Evolutionary conservation across 2,797 vertebrate genomes (phyloP), one percentile per base, ranked within the genome.

Genomic region (Coregonus suidteri): DNA sequence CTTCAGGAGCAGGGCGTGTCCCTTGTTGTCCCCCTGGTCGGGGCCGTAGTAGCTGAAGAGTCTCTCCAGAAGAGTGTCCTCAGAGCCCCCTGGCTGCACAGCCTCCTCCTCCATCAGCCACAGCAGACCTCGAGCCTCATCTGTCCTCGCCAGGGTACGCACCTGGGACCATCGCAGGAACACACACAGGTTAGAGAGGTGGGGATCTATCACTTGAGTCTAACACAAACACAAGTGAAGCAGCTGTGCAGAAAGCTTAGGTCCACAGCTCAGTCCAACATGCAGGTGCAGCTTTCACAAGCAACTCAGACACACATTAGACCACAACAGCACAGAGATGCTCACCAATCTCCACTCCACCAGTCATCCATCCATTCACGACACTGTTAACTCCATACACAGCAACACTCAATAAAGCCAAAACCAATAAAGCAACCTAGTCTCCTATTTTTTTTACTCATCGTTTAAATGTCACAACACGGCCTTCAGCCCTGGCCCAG

Each of bases 21-120:
- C 94, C 91, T 95, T 96, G 78, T 90, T 93, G 70, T 95, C 94
- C 73, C 95, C 96, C 83, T 97, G 96, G 56, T 92, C 88, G 0
- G 95, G 95, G 25, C 97, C 96, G 0, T 97, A 99, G 91, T 98
- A 98, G 82, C 93, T 94, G 79, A 98, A 98, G 31, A 99, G 96
- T 31, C 97, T 91, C 16, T 98, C 96, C 77, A 99, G 91, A 81
- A 99, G 92, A 3, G 95, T 93, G 41, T 98, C 96, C 82, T 99
- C 98, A 0, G 93, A 97, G 71, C 97, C 97, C 0, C 96, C 96
- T 0, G 97, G 97, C 82, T 96, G 96, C 72, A 97, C 88, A 0
- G 96, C 97, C 86, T 98, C 98, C 90, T 99, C 98, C 85, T 99
- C 98, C 93, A 99, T 93, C 31, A 99, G 93, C 98, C 98, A 99